Percentiles rank a stretch among this genome's conserved stretches.
These are phyloP conservation scores for Artibeus jamaicensis DNA, from an alignment of 2,797 vertebrate genomes.

Conservation along the genomic window DNA sequence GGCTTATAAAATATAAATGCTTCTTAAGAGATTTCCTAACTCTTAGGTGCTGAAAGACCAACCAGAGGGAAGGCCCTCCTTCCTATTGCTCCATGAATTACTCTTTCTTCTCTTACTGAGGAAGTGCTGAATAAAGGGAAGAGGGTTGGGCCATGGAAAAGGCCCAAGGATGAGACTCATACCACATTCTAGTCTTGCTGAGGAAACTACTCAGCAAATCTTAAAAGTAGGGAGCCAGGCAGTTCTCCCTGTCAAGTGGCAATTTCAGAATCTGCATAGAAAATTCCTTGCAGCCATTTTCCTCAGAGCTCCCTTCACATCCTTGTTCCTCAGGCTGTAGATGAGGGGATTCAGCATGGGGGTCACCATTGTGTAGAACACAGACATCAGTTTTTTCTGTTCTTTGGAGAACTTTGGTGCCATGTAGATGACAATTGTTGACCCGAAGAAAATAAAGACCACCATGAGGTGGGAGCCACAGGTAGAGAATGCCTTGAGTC, in stretches of 20 bases:
- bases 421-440: conserved; percentile 65
- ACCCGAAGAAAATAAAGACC: conserved; percentile 66
- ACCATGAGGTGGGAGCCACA: conserved; percentile 64
- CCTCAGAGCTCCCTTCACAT: conserved; percentile 56
- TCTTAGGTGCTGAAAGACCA: background rate
- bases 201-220: background rate
- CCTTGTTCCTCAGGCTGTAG: conserved; percentile 72
- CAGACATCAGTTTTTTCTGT: conserved; percentile 58
- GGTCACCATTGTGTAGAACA: conserved; percentile 64
- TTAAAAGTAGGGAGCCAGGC: background rate
- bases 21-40: background rate
- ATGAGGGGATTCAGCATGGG: conserved; percentile 69
- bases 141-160: rapidly evolving
- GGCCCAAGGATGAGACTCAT: background rate
- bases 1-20: background rate
- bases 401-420: conserved; percentile 65
- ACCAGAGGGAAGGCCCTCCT: background rate
- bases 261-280: background rate
- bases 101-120: background rate
- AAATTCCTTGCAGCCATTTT: conserved; percentile 29
- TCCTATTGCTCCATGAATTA: background rate
- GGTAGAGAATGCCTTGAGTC: conserved; percentile 66
- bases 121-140: background rate
- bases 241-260: too few species aligned
- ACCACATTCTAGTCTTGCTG: background rate